Conservation (phyloP, 1,140 invertebrate genomes). For the Macrobrachium nipponense region DNA sequence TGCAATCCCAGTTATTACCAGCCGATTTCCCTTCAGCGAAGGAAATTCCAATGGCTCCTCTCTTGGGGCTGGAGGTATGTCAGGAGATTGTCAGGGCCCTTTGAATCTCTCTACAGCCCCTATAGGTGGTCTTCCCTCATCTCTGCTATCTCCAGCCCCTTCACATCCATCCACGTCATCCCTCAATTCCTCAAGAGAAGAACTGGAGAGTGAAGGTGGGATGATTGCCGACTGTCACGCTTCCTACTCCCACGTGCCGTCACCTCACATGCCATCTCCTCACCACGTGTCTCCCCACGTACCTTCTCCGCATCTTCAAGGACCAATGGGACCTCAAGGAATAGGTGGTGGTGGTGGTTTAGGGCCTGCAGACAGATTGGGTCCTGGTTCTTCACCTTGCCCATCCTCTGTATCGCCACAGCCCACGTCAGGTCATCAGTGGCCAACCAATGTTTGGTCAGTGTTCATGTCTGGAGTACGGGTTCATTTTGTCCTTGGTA, state of each 20-base stretch:
- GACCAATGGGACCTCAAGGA: slow-evolving; percentile 44
- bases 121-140: slow-evolving; percentile 64
- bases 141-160: slow-evolving; percentile 66
- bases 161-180: slow-evolving; percentile 68
- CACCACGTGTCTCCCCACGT: slow-evolving; percentile 60
- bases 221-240: slow-evolving; percentile 46
- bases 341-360: slow-evolving; percentile 28
- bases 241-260: slow-evolving; percentile 53
- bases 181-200: slow-evolving; percentile 65
- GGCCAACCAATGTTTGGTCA: slow-evolving; percentile 65
- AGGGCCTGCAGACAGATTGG: slow-evolving; percentile 30
- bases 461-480: slow-evolving; percentile 66
- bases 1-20: slow-evolving; percentile 63
- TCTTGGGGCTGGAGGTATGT: slow-evolving; percentile 38
- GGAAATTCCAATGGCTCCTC: slow-evolving; percentile 39
- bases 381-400: slow-evolving; percentile 49
- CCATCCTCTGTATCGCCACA: slow-evolving; percentile 49
- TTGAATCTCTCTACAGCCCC: slow-evolving; percentile 56
- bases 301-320: slow-evolving; percentile 64
- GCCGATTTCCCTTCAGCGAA: slow-evolving; percentile 63
- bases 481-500: slow-evolving; percentile 64
- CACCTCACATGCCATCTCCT: slow-evolving; percentile 49
- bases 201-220: slow-evolving; percentile 54
- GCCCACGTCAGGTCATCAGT: slow-evolving; percentile 54
- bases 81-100: slow-evolving; percentile 41